Evolutionary conservation across 2,888 invertebrate genomes (phyloP).

Genomic region (Torymus aiolomorphi): DNA sequence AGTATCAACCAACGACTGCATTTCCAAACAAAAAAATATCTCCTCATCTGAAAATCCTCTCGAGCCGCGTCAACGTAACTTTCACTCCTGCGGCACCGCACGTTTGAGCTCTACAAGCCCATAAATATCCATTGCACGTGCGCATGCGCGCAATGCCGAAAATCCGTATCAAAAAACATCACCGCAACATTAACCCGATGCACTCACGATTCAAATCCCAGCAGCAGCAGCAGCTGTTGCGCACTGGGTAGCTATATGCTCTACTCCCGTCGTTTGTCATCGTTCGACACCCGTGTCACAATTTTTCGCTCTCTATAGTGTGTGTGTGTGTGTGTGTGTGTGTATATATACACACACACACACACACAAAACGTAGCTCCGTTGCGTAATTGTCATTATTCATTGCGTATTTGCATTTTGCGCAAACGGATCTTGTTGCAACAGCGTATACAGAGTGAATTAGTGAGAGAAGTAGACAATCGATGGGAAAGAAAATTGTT

Average conservation of each 20-base stretch:
- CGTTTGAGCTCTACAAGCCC: constrained; percentile 18
- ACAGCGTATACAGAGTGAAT: too few relatives aligned
- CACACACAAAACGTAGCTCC: background rate
- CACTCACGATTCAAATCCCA: background rate
- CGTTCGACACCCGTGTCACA: constrained; percentile 2
- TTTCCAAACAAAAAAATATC: too few relatives aligned
- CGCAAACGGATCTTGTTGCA: constrained; percentile 16
- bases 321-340: background rate
- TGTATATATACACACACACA: background rate
- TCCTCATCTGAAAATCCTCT: background rate
- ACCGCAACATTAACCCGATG: background rate
- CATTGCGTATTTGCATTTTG: constrained; percentile 35
- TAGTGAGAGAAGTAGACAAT: background rate
- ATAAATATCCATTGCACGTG: constrained; percentile 26
- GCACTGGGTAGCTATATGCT: too few relatives aligned
- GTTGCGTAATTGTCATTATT: constrained; percentile 39
- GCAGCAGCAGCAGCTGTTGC: too few relatives aligned
- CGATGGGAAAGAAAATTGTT: background rate
- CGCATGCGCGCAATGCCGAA: background rate
- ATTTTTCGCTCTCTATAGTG: too few relatives aligned
- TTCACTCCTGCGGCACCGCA: background rate
- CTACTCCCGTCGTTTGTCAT: constrained; percentile 17
- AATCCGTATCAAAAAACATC: constrained; percentile 17
- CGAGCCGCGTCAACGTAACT: constrained; percentile 15
- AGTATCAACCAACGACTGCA: too few relatives aligned